These are phyloP conservation scores for Drosophila parthenogenetica DNA, from an alignment of 2,888 invertebrate species.

Conservation along the genomic window DNA sequence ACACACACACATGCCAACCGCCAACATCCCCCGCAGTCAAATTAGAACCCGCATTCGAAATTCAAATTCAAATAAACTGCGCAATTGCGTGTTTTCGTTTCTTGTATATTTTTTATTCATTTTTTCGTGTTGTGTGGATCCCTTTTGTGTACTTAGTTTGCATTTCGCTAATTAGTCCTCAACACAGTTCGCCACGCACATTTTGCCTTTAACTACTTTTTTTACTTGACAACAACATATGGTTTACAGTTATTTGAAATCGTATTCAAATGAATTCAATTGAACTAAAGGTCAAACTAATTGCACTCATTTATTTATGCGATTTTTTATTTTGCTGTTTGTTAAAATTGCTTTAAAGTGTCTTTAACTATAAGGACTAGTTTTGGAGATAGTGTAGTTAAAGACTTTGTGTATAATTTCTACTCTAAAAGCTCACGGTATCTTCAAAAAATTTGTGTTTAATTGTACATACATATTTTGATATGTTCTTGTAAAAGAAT, in stretches of 20 bases:
- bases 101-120: not conserved
- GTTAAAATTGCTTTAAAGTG: not conserved
- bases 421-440: too few relatives aligned
- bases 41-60: slow-evolving; percentile 17
- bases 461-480: too few relatives aligned
- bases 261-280: slow-evolving; percentile 60
- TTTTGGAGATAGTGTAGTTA: not conserved
- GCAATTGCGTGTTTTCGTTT: slow-evolving; percentile 45
- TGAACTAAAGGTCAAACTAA: slow-evolving; percentile 72
- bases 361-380: too few relatives aligned
- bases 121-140: not conserved
- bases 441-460: too few relatives aligned
- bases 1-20: slow-evolving; percentile 24
- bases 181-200: slow-evolving; percentile 9
- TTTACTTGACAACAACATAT: too few relatives aligned
- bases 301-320: slow-evolving; percentile 53
- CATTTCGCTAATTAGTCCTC: slow-evolving; percentile 9
- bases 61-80: slow-evolving; percentile 43
- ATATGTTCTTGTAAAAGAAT: too few relatives aligned
- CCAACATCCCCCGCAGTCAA: slow-evolving; percentile 24
- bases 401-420: too few relatives aligned
- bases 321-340: not conserved
- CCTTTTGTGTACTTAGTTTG: not conserved
- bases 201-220: slow-evolving; percentile 34
- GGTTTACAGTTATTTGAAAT: slow-evolving; percentile 28